These are phyloP conservation scores for Formicarius rufipectus DNA, from an alignment of 2,113 vertebrate genomes.

Conservation along the genomic window DNA sequence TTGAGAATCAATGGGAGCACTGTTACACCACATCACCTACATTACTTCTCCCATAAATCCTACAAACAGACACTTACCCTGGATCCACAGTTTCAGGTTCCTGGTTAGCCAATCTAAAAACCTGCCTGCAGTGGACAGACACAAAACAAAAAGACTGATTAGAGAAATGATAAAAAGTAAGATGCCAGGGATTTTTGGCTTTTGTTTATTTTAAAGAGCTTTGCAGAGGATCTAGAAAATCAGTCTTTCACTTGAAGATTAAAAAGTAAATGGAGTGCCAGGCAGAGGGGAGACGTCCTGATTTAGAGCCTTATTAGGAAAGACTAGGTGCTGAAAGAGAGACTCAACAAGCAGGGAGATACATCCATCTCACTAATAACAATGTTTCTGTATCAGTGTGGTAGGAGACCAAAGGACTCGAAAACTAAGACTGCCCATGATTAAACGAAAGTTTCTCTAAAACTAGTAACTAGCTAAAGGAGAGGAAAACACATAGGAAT, in stretches of 20 bases:
- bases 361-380: background rate
- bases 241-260: background rate
- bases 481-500: background rate
- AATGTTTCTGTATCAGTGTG: background rate
- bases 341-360: background rate
- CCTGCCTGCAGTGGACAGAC: background rate
- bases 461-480: background rate
- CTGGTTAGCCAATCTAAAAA: background rate
- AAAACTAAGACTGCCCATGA: background rate
- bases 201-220: background rate
- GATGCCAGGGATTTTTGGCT: background rate
- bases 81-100: background rate
- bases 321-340: background rate
- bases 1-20: background rate
- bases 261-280: background rate
- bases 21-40: background rate
- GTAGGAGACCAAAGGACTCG: background rate
- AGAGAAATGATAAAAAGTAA: background rate
- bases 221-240: background rate
- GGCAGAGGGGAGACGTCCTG: background rate
- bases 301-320: background rate
- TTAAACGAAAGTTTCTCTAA: background rate
- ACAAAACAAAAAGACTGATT: background rate
- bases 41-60: background rate
- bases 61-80: background rate